Percentiles rank a stretch among this genome's conserved stretches.
phyloP scores from a whole-genome alignment of 2,113 vertebrate species.

The Pimephales promelas region DNA sequence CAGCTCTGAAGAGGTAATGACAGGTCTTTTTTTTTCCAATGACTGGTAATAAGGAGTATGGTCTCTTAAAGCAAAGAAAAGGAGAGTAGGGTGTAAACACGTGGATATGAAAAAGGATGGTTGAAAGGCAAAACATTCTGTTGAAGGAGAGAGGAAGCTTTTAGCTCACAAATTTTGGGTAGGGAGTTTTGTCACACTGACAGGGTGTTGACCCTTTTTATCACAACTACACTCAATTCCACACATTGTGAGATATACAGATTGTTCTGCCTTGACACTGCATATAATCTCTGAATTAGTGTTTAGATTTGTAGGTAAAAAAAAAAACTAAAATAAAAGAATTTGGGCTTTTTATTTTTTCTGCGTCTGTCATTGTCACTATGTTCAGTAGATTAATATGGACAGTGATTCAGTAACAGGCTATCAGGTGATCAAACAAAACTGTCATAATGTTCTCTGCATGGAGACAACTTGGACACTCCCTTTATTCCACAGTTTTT shows the following conservation, averaged over 20 bases:
- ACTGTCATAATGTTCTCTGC: not conserved
- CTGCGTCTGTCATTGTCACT: not conserved
- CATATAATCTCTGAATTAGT: not conserved
- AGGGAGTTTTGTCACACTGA: slow-evolving; percentile 31
- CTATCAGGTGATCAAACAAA: not conserved
- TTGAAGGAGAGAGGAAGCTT: slow-evolving; percentile 27
- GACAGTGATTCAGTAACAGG: not conserved
- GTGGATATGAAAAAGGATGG: not conserved
- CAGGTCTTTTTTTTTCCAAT: slow-evolving; percentile 35
- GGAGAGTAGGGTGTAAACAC: slow-evolving; percentile 36
- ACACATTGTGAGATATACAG: not conserved
- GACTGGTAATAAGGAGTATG: slow-evolving; percentile 35
- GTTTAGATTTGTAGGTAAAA: not conserved
- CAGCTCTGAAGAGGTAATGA: slow-evolving; percentile 29
- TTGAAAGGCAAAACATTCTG: slow-evolving; percentile 38
- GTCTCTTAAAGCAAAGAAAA: slow-evolving; percentile 38
- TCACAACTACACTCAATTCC: not conserved
- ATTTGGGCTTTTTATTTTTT: not conserved
- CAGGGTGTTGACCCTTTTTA: slow-evolving; percentile 10
- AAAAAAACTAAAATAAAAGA: not conserved
- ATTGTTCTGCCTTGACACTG: not conserved
- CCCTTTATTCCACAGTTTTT: not conserved
- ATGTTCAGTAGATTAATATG: not conserved
- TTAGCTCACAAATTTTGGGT: slow-evolving; percentile 22
- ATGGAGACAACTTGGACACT: not conserved